Evolutionary conservation across 2,113 vertebrate species (phyloP), one percentile per base, ranked within the genome.

Genomic region (Thermophis baileyi): DNA sequence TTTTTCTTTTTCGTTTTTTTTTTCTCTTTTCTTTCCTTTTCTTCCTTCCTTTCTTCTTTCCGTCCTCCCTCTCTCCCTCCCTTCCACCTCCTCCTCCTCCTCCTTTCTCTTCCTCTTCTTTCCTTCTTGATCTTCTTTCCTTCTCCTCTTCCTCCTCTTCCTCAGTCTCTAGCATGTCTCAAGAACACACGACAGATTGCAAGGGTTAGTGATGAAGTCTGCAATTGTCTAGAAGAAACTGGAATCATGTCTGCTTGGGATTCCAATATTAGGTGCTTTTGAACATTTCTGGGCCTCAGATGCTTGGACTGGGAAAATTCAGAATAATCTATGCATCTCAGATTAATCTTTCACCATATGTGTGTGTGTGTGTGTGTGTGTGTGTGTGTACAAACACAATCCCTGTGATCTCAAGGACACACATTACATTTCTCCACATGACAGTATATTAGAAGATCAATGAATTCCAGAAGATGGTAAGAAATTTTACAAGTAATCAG

Each of bases 401-500:
- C 22, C 35, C 63, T 91, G 3, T 3, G 2, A 40, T 85, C n/a
- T 27, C 22, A 54, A 24, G 69, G 53, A 85, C 20, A 85, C 18
- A 22, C 18, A 40, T 88, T 88, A 88, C 30, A 24, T 44, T 40
- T 55, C 30, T 35, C 44, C 46, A 60, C n/a, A 49, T 44, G 54
- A 46, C 40, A 90, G n/a, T 20, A 22, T 86, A 90, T 81, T 47
- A n/a, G 4, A 30, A 87, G 24, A 63, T 90, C 27, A 81, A 50
- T 47, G 27, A 90, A 11, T 16, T 18, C n/a, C 87, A 91, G 94
- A 92, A 85, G 74, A 91, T 92, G 87, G 95, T 97, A 97, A 98
- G 96, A 93, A 95, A 92, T 97, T 97, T 95, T 89, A 93, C 94
- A 95, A 95, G 93, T 96, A 93, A 96, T 97, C 96, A 95, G 88